Conservation (phyloP, 1,140 invertebrate genomes). For the Zelostemma sp. region DNA sequence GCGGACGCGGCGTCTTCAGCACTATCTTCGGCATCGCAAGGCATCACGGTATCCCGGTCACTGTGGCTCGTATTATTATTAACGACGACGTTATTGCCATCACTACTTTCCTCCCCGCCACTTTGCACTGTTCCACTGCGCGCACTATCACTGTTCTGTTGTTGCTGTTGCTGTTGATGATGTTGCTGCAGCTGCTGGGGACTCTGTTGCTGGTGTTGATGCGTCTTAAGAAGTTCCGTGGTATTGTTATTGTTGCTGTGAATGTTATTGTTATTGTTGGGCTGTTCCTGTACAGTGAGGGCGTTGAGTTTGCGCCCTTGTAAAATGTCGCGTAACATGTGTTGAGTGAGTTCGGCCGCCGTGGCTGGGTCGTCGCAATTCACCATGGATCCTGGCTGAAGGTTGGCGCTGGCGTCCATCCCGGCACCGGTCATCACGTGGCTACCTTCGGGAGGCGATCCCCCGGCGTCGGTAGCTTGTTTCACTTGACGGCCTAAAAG, state of each 20-base stretch:
- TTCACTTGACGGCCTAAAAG: constrained; percentile 82
- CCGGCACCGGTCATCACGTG: constrained; percentile 67
- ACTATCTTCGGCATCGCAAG: constrained; percentile 75
- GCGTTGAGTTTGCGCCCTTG: constrained; percentile 81
- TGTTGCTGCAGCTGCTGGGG: constrained; percentile 62
- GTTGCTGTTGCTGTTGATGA: constrained; percentile 44
- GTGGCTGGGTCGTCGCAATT: constrained; percentile 68
- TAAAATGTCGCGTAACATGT: constrained; percentile 86
- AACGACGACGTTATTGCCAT: constrained; percentile 65
- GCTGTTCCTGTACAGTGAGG: constrained; percentile 61
- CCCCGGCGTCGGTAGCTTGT: constrained; percentile 77
- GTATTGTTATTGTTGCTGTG: constrained; percentile 72
- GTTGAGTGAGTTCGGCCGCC: constrained; percentile 79
- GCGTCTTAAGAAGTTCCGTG: constrained; percentile 60
- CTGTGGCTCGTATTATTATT: constrained; percentile 57
- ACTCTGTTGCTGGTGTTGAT: constrained; percentile 59
- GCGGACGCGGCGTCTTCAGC: constrained; percentile 72
- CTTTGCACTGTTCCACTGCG: constrained; percentile 68
- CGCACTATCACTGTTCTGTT: constrained; percentile 67
- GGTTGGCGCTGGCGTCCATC: constrained; percentile 65
- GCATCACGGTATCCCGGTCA: constrained; percentile 70
- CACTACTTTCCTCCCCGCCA: constrained; percentile 66
- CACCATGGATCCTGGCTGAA: constrained; percentile 68
- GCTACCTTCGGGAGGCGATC: constrained; percentile 69
- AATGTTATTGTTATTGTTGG: constrained; percentile 70